Conservation (phyloP, 2,888 invertebrate genomes). For the Drosophila algonquin region DNA sequence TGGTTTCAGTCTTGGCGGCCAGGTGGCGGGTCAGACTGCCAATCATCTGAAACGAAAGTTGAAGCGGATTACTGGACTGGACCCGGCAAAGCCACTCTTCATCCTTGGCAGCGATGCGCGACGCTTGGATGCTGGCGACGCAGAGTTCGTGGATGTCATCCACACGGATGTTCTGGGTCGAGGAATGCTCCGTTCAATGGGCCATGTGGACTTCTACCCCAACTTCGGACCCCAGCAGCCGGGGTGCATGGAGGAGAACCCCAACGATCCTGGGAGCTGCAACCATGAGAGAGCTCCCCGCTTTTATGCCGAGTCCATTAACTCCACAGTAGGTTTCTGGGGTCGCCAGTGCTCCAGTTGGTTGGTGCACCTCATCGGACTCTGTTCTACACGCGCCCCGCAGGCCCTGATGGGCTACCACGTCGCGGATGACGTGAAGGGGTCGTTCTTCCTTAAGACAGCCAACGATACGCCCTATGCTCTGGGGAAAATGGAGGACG, state of each 20-base stretch:
- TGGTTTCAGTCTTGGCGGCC: constrained; percentile 88
- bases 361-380: constrained; percentile 85
- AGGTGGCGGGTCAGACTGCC: constrained; percentile 85
- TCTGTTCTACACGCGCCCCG: constrained; percentile 81
- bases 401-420: constrained; percentile 85
- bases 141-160: constrained; percentile 87
- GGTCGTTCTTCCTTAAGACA: constrained; percentile 85
- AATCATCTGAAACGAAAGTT: constrained; percentile 85
- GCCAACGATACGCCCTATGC: constrained; percentile 59
- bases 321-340: constrained; percentile 85
- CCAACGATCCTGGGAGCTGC: constrained; percentile 85
- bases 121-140: constrained; percentile 86
- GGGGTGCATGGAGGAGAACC: constrained; percentile 84
- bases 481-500: constrained; percentile 56
- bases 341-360: constrained; percentile 85
- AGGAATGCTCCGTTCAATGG: constrained; percentile 85
- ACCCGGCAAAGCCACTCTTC: constrained; percentile 88
- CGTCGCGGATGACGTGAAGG: constrained; percentile 81
- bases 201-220: constrained; percentile 86
- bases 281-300: constrained; percentile 86
- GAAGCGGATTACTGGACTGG: constrained; percentile 86
- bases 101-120: constrained; percentile 84
- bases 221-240: constrained; percentile 87
- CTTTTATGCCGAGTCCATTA: constrained; percentile 86
- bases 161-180: constrained; percentile 87